These are phyloP conservation scores for Helicoverpa zea DNA, from an alignment of 1,140 invertebrate genomes.

Conservation along the genomic window DNA sequence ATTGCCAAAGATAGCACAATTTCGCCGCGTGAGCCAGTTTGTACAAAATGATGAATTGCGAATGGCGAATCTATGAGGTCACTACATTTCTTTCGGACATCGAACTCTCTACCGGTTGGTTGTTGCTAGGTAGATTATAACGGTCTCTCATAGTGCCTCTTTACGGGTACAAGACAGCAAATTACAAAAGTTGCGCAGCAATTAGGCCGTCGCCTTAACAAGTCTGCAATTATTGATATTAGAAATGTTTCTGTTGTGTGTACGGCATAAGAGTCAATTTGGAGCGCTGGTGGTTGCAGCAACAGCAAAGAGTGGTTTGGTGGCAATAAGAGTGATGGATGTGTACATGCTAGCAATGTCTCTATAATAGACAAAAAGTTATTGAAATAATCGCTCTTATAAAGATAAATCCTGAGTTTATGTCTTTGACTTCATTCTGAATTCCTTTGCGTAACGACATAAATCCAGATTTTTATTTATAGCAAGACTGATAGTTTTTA, in stretches of 20 bases:
- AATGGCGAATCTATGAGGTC: slow-evolving; percentile 80
- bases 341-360: slow-evolving; percentile 30
- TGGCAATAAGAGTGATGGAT: slow-evolving; percentile 40
- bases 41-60: slow-evolving; percentile 81
- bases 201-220: slow-evolving; percentile 50
- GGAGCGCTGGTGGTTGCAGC: slow-evolving; percentile 2
- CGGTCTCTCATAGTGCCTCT: slow-evolving; percentile 65
- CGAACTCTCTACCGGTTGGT: slow-evolving; percentile 73
- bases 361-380: slow-evolving; percentile 44
- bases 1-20: slow-evolving; percentile 47
- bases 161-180: slow-evolving; percentile 53
- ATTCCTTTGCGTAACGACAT: slow-evolving; percentile 11
- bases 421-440: slow-evolving; percentile 4
- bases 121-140: slow-evolving; percentile 79
- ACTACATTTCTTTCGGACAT: slow-evolving; percentile 77
- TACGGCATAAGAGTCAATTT: slow-evolving; percentile 35
- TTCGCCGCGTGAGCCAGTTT: slow-evolving; percentile 49
- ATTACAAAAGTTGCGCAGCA: slow-evolving; percentile 54
- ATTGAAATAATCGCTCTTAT: slow-evolving; percentile 39
- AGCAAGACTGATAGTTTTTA: background rate
- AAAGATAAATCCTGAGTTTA: slow-evolving; percentile 7
- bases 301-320: slow-evolving; percentile 15
- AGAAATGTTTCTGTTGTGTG: slow-evolving; percentile 33
- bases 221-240: slow-evolving; percentile 39
- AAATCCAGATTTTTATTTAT: slow-evolving; percentile 28